Evolutionary conservation across 92 coral and sea anemone genomes (phyloP).

Genomic region (Hydrozoanthus gracilis): DNA sequence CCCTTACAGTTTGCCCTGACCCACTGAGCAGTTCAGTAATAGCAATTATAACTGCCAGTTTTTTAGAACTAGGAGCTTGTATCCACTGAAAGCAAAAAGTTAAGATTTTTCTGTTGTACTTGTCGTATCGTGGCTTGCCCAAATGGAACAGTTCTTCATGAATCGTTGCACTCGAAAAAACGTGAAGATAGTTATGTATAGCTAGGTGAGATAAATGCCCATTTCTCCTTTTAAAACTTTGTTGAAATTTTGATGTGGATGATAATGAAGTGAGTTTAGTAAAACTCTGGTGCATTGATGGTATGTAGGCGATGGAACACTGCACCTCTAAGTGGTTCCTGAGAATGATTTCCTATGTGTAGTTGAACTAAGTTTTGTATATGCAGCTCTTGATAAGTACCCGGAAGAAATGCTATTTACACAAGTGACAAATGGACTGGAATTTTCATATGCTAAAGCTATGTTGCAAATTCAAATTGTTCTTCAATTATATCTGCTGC

Average conservation of each 20-base stretch:
- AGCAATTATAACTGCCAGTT: not conserved
- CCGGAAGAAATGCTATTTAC: constrained; percentile 19
- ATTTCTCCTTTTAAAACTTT: constrained; percentile 18
- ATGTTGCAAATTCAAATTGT: constrained; percentile 28
- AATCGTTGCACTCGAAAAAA: not conserved
- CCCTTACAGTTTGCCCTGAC: not conserved
- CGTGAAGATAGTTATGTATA: constrained; percentile 17
- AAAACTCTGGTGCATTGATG: constrained; percentile 34
- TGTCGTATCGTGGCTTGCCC: not conserved
- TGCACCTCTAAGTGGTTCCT: constrained; percentile 26
- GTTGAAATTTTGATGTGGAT: not conserved
- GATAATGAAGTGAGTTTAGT: constrained; percentile 25
- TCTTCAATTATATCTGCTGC: constrained; percentile 44
- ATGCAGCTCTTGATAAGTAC: constrained; percentile 19
- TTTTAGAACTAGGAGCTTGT: constrained; percentile 29
- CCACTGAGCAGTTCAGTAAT: constrained; percentile 1
- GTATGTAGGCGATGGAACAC: constrained; percentile 45
- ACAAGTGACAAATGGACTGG: constrained; percentile 40
- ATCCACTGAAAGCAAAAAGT: constrained; percentile 10
- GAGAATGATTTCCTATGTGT: constrained; percentile 7
- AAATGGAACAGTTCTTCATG: not conserved
- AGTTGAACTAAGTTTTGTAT: constrained; percentile 17
- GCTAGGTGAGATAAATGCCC: constrained; percentile 50
- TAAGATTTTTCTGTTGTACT: constrained; percentile 32
- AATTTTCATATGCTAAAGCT: constrained; percentile 12